Base-by-base conservation (phyloP, 2,888 invertebrate species). In the Gisinianus flammeolus region DNA sequence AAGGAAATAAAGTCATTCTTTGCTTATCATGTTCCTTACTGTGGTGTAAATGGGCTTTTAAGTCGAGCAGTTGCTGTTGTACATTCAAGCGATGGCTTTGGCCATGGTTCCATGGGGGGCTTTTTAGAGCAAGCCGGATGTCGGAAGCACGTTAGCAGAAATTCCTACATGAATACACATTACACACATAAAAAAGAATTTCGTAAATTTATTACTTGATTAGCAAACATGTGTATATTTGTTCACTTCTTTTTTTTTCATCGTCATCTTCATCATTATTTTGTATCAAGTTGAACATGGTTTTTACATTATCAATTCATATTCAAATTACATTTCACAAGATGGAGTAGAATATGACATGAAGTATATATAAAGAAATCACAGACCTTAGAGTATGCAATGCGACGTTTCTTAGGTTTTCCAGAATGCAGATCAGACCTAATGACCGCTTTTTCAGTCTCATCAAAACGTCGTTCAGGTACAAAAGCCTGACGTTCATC, bases 131-230 rank as follows among this genome's bases (percentile, higher is more conserved):
- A 81, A 26, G 80, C 83, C 52, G 83, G 81, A 66, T 78, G 79
- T 28, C 80, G 80, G 75, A 82, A 82, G 78, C 82, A 83, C 66
- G 83, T 80, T 66, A 84, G 62, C 4, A 84, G 76, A 79, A 84
- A 84, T 5, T 80, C 81, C 84, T 84, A 54, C 12, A 22, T 3
- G 54, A 44, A 35, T 8, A 31, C 62, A 56, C 31, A 62, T 2
- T 19, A 70, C 16, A 12, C 16, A 70, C 26, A 28, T 22, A 28
- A 2, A 26, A 22, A 28, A 24, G 3, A 10, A 66, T 26, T 24
- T 5, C 8, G 4, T 66, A 26, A 28, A 28, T 35, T 35, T 35
- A 8, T 8, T 35, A 8, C 35, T 12, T 12, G 6, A 35, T 35
- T 35, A 8, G 5, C 35, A 35, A 8, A 8, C 12, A 8, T 5